phyloP scores from a whole-genome alignment of 2,113 vertebrate species.

The Mobula birostris region DNA sequence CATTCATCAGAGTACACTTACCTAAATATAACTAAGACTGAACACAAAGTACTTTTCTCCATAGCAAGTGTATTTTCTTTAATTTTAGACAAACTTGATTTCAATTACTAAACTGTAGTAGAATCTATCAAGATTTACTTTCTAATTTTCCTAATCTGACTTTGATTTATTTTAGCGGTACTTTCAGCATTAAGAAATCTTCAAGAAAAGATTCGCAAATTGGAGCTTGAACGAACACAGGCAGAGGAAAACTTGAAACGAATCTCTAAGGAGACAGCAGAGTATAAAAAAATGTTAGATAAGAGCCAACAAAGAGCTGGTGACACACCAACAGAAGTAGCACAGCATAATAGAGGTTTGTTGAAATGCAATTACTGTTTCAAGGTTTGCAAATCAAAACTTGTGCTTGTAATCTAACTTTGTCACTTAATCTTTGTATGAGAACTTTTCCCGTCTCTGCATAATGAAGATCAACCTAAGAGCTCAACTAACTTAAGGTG shows the following conservation, averaged over 20 bases:
- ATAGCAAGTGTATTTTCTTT: neutral
- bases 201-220: constrained; percentile 64
- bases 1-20: too few relatives aligned
- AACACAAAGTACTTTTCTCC: neutral
- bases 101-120: neutral
- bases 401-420: neutral
- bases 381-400: neutral
- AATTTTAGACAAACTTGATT: neutral
- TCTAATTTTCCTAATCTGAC: constrained; percentile 37
- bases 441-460: neutral
- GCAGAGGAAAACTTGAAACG: constrained; percentile 60
- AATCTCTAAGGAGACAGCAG: constrained; percentile 57
- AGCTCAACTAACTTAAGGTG: too few relatives aligned
- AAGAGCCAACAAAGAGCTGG: constrained; percentile 55
- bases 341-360: constrained; percentile 56
- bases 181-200: constrained; percentile 76
- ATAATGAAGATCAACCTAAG: too few relatives aligned
- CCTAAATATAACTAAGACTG: neutral
- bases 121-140: neutral
- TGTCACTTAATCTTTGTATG: neutral
- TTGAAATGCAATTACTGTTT: neutral
- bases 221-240: constrained; percentile 73
- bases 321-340: constrained; percentile 51
- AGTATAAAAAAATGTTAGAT: constrained; percentile 56
- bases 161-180: constrained; percentile 61